Evolutionary conservation across 2,888 invertebrate genomes (phyloP).

Genomic region (Philereme transversata): DNA sequence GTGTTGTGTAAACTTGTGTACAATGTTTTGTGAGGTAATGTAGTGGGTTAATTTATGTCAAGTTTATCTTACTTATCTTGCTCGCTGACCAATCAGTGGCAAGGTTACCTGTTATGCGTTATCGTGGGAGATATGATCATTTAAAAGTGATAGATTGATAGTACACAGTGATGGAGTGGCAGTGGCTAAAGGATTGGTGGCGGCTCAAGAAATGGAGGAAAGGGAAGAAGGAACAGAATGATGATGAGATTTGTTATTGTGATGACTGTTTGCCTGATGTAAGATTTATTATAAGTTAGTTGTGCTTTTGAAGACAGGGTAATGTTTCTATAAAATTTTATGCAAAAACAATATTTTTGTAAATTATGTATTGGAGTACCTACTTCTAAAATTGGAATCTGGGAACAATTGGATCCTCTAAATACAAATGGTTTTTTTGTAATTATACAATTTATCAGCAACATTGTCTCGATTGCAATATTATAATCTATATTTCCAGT

Average conservation of each 20-base stretch:
- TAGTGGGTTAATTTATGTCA: conserved; percentile 72
- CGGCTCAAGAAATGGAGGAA: conserved; percentile 88
- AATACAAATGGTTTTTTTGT: no score
- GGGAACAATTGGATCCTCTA: no score
- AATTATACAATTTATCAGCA: no score
- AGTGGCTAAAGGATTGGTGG: conserved; percentile 93
- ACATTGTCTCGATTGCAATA: no score
- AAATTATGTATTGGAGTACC: no score
- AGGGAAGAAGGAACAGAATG: conserved; percentile 78
- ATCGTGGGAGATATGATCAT: conserved; percentile 50
- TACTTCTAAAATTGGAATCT: no score
- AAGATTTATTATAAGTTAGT: conserved; percentile 47
- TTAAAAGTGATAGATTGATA: conserved; percentile 55
- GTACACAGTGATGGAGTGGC: conserved; percentile 87
- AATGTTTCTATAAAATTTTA: no score
- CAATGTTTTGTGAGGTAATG: conserved; percentile 80
- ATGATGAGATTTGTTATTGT: conserved; percentile 89
- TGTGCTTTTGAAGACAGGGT: background rate
- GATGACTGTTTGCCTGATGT: conserved; percentile 88
- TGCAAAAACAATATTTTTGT: no score
- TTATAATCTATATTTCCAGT: no score
- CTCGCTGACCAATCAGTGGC: conserved; percentile 64
- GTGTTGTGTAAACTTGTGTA: conserved; percentile 58
- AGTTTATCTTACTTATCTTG: conserved; percentile 75
- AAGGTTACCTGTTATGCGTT: conserved; percentile 54